These are phyloP conservation scores for Leptopilina syphax DNA, from an alignment of 2,888 invertebrate genomes.

Conservation along the genomic window DNA sequence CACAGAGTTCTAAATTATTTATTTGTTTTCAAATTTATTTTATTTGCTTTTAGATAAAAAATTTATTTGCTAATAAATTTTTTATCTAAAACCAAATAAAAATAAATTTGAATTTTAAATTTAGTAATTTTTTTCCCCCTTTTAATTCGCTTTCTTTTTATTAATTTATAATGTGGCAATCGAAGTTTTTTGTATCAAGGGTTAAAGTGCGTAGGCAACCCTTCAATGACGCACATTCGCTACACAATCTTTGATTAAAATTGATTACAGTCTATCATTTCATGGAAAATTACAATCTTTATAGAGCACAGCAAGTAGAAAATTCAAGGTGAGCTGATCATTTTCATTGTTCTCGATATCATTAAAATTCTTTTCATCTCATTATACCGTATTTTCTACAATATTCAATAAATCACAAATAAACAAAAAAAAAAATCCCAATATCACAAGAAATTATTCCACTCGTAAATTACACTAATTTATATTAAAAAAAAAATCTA, in stretches of 20 bases:
- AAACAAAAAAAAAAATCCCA: no score
- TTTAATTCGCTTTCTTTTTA: background rate
- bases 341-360: background rate
- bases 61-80: no score
- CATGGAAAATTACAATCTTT: slow-evolving; percentile 8
- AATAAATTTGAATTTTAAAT: no score
- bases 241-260: slow-evolving; percentile 19
- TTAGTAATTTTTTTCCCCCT: background rate
- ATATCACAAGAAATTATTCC: no score
- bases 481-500: no score
- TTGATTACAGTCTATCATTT: slow-evolving; percentile 21
- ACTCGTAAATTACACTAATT: no score
- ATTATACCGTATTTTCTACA: background rate
- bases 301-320: background rate
- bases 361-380: background rate
- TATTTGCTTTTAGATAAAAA: no score
- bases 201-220: slow-evolving; percentile 14
- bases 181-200: background rate
- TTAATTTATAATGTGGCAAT: background rate
- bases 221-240: slow-evolving; percentile 4
- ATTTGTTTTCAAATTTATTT: no score
- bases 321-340: slow-evolving; percentile 1
- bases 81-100: no score
- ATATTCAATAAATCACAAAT: background rate
- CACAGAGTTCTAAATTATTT: no score